phyloP scores from a whole-genome alignment of 2,113 vertebrate genomes.

The Tympanuchus pallidicinctus region DNA sequence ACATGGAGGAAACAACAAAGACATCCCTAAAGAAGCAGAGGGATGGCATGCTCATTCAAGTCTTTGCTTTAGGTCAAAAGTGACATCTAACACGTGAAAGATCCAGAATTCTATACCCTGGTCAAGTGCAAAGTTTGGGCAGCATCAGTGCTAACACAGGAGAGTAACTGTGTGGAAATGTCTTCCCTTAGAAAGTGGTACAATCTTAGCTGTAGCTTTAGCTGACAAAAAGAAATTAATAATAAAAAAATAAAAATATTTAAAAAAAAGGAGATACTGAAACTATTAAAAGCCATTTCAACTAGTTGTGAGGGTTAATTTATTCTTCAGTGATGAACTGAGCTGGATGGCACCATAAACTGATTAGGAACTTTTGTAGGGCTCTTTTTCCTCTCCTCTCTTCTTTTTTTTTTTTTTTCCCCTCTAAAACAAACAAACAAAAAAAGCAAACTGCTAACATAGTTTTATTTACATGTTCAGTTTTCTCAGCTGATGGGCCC shows the following conservation, averaged over 20 bases:
- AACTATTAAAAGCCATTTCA: not conserved
- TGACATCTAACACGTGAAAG: not conserved
- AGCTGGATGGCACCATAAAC: not conserved
- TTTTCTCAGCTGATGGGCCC: not conserved
- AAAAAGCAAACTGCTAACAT: not conserved
- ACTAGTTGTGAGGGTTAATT: not conserved
- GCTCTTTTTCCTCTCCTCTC: not conserved
- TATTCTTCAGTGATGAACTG: not conserved
- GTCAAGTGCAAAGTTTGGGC: not conserved
- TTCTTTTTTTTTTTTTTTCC: not conserved
- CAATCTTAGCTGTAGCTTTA: not conserved
- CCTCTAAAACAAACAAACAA: fast-evolving
- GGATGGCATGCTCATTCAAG: not conserved
- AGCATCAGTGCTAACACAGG: not conserved
- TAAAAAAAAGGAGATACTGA: not conserved
- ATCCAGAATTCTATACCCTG: not conserved
- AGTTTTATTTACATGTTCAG: not conserved
- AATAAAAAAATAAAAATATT: not conserved
- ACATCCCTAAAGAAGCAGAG: not conserved
- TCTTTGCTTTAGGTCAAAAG: not conserved
- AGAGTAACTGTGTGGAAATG: not conserved
- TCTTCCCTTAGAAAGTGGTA: not conserved
- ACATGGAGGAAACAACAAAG: not conserved
- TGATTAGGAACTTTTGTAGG: not conserved
- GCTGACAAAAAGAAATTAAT: not conserved